Percentiles rank a stretch among this genome's conserved stretches.
phyloP scores from a whole-genome alignment of 2,888 invertebrate genomes.

The Acanthosepion pharaonis region DNA sequence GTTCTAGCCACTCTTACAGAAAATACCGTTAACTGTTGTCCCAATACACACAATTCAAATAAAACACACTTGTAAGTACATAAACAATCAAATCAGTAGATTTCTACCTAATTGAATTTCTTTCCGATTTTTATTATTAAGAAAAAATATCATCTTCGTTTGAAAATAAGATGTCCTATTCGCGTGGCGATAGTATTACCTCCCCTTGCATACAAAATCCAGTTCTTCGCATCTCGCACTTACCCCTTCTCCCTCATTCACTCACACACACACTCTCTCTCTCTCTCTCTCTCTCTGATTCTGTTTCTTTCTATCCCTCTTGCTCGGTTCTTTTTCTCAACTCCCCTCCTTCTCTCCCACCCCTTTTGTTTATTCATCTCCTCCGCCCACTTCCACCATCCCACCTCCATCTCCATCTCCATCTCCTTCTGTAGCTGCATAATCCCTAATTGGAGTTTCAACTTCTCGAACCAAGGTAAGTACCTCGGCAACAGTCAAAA shows the following conservation, averaged over 20 bases:
- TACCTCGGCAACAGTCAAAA: constrained; percentile 34
- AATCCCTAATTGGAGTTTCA: constrained; percentile 42
- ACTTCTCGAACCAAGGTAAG: constrained; percentile 42
- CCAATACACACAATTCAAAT: neutral
- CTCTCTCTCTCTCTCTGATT: neutral
- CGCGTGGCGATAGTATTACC: neutral
- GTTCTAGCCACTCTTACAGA: neutral
- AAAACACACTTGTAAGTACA: neutral
- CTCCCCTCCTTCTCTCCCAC: neutral
- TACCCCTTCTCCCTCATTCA: neutral
- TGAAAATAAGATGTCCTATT: neutral
- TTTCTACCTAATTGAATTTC: neutral
- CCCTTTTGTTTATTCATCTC: constrained; percentile 41
- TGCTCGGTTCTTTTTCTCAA: neutral
- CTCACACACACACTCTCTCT: too few relatives aligned
- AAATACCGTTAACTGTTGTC: neutral
- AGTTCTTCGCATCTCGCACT: neutral
- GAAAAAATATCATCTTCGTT: neutral
- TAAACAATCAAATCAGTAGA: neutral
- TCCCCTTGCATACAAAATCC: neutral
- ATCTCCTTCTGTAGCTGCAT: constrained; percentile 11
- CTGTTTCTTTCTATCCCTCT: neutral
- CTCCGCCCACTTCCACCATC: neutral
- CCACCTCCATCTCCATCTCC: neutral
- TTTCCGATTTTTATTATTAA: neutral